Base-by-base conservation (phyloP, 2,888 invertebrate genomes). In the Luperina nickerlii region DNA sequence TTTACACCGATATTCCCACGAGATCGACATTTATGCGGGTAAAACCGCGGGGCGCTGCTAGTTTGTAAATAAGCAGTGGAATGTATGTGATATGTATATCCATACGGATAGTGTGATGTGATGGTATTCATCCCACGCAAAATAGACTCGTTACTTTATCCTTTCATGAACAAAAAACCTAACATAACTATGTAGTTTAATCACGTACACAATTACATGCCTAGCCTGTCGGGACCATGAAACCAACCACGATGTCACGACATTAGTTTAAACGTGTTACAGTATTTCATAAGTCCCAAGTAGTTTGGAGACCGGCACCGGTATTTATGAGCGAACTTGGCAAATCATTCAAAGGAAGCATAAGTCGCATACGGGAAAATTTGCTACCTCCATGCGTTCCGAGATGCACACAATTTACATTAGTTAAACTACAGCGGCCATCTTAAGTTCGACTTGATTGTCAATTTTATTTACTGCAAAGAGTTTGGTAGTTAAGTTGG, bases 371-470 rank as follows among this genome's bases (percentile, higher is more conserved):
- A 87, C 79, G 82, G 86, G 79, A 86, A 88, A 91, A 92, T 92
- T 93, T 91, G 85, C 89, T 88, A 90, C 89, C 86, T 87, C 84
- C 87, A 78, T 89, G 89, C 89, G 76, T 90, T 88, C 80, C 79
- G 87, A 90, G 82, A 86, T 84, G n/a, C 82, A 78, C 89, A 88
- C 88, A 86, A 90, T 90, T 92, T 90, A 90, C 90, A 89, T 92
- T 88, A 91, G 89, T 90, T 90, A 79, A 91, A 91, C 88, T 92
- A 88, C 81, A 79, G 75, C 88, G 84, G 84, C 90, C 89, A 90
- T 90, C 87, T 89, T 85, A 90, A 91, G 89, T 90, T 89, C 84
- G 88, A 90, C 82, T 90, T 89, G 82, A 86, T 90, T 89, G 86
- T 85, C 76, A 81, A 87, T 83, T 81, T 74, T 79, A 82, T 85